Percentiles rank a stretch among this genome's conserved stretches.
These are phyloP conservation scores for Archilochus colubris DNA, from an alignment of 2,113 vertebrate species.

Conservation along the genomic window DNA sequence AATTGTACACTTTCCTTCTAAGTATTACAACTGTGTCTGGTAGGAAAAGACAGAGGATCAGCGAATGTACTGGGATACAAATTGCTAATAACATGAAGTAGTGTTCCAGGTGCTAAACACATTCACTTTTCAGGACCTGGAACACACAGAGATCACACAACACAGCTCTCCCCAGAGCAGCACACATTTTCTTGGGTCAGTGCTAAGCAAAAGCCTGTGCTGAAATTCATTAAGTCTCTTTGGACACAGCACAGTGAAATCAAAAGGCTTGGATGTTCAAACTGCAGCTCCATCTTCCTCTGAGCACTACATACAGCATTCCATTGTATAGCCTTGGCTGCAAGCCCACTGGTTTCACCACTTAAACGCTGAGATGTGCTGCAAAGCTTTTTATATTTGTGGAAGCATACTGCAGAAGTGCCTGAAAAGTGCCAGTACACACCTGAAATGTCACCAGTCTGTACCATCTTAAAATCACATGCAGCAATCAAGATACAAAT, in stretches of 20 bases:
- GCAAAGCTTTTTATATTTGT: constrained; percentile 3
- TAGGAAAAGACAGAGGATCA: neutral
- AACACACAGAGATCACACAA: neutral
- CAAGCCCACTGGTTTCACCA: constrained; percentile 25
- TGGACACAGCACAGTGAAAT: neutral
- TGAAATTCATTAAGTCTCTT: neutral
- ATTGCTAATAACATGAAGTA: fast-evolving
- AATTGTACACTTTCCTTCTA: neutral
- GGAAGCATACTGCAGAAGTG: neutral
- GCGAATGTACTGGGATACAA: neutral
- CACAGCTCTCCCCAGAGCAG: neutral
- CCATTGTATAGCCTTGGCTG: neutral
- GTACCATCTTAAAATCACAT: neutral
- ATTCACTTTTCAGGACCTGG: neutral
- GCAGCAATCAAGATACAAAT: neutral
- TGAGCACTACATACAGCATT: neutral
- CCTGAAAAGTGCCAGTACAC: neutral
- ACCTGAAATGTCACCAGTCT: constrained; percentile 1
- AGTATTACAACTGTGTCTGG: neutral
- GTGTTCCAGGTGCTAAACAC: neutral
- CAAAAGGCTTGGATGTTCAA: neutral
- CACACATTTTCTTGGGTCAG: fast-evolving
- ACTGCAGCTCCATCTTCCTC: neutral
- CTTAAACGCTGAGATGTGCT: neutral
- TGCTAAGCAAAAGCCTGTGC: neutral